Conservation (phyloP, 1,140 invertebrate species). For the Cotesia typhae region DNA sequence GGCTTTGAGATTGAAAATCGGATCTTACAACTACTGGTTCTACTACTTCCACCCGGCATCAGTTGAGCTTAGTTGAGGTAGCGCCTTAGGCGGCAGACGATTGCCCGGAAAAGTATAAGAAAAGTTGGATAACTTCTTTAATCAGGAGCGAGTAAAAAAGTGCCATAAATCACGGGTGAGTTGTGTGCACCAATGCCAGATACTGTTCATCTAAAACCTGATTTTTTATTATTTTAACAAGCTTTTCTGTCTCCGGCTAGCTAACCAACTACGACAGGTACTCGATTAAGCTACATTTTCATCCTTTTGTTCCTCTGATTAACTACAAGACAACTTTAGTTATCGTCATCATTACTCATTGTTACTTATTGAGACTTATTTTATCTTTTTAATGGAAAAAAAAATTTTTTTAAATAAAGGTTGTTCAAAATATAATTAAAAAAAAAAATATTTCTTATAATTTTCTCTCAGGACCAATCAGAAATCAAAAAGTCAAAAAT, state of each 20-base stretch:
- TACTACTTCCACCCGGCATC: neutral
- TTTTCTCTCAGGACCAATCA: too few species aligned
- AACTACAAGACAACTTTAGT: too few species aligned
- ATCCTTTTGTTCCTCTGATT: too few species aligned
- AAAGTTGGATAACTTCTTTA: constrained; percentile 28
- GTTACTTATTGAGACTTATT: too few species aligned
- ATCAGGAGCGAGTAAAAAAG: constrained; percentile 8
- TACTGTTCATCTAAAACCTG: neutral
- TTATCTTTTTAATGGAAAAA: too few species aligned
- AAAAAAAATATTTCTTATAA: too few species aligned
- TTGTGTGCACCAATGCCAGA: constrained; percentile 3
- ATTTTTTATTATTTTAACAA: neutral
- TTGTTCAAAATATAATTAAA: too few species aligned
- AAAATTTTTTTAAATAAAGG: too few species aligned
- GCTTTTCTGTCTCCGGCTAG: neutral
- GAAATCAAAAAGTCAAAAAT: too few species aligned
- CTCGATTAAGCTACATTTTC: too few species aligned
- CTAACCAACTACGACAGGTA: too few species aligned
- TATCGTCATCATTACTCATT: too few species aligned
- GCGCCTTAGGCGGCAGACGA: constrained; percentile 2
- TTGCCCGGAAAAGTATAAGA: neutral
- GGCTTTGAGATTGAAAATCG: neutral
- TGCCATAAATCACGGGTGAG: constrained; percentile 9
- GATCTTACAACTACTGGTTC: neutral
- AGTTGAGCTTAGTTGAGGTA: neutral